Base-by-base conservation (phyloP, 1,140 invertebrate genomes). In the Brevipalpus yothersi region DNA sequence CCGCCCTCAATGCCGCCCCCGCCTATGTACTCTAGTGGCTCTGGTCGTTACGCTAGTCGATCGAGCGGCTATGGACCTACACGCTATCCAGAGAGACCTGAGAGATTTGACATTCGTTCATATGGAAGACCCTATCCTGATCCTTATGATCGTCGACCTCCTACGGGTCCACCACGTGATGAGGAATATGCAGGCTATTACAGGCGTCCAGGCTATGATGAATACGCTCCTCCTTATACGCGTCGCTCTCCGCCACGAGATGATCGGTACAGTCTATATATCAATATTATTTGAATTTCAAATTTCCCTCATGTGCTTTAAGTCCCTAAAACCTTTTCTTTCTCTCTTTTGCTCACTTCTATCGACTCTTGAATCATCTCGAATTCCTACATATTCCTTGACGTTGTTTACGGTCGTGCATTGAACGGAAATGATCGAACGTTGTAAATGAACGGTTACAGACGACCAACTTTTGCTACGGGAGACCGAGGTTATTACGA, bases 41-140 rank as follows among this genome's bases (percentile, higher is more conserved):
- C 31, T 31, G 31, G 31, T 31, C 21, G 58, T 17, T 61, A 60
- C 15, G 17, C 21, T 19, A 53, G 63, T 21, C 53, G 59, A 10
- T 31, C 31, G 31, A 31, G 31, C 31, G 31, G 31, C 31, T 64
- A 61, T 59, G 61, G 61, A 40, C 57, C 59, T 21, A 17, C 58
- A 13, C 41, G 61, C 5, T 21, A 56, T 21, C 60, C 55, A 53
- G 31, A 31, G 31, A 31, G 31, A 5, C 55, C 53, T 39, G 63
- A 65, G 9, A 53, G 63, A 5, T 58, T 42, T 23, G 56, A 58
- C 15, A 31, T 31, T 31, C 56, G 56, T 17, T 15, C n/a, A 4
- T 58, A 58, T 23, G 62, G 61, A 58, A 59, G 63, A 31, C 63
- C 63, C 2, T 65, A 65, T 53, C 61, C 62, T 21, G 63, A 65